Percentiles rank a stretch among this genome's conserved stretches.
Conservation (phyloP, 2,888 invertebrate species). For the Ptychoptera contaminata region DNA sequence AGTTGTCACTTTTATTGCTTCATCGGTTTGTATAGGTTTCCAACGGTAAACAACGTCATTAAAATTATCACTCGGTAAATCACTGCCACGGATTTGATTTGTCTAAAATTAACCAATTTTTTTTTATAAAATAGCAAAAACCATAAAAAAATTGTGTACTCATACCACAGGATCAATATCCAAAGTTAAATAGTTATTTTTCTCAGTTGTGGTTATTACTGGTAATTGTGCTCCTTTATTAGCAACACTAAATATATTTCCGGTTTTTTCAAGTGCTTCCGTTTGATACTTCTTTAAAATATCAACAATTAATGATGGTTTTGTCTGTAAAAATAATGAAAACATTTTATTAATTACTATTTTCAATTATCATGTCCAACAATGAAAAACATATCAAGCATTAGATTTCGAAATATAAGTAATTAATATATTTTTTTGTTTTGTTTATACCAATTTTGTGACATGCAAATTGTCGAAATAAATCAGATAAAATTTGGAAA, state of each 20-base stretch:
- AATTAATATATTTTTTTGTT: not conserved
- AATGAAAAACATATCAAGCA: too few species aligned
- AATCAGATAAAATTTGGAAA: not conserved
- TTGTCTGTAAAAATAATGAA: conserved; percentile 1
- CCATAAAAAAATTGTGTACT: conserved; percentile 1
- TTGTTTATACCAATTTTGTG: not conserved
- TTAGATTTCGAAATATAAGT: too few species aligned
- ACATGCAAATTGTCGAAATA: not conserved
- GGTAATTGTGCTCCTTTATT: conserved; percentile 10
- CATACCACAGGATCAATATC: conserved; percentile 46
- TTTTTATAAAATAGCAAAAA: conserved; percentile 5
- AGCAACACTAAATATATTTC: conserved; percentile 18
- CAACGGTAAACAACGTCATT: conserved; percentile 14
- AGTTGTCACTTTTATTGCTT: conserved; percentile 14
- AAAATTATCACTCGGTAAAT: conserved; percentile 16
- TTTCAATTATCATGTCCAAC: too few species aligned
- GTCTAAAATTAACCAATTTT: conserved; percentile 36
- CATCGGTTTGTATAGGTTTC: conserved; percentile 12
- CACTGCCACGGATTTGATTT: conserved; percentile 35
- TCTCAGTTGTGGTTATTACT: conserved; percentile 31
- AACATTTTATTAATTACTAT: too few species aligned
- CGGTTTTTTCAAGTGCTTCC: conserved; percentile 13
- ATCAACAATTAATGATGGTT: conserved; percentile 12
- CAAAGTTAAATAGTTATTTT: conserved; percentile 33
- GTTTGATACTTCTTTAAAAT: conserved; percentile 16